phyloP scores from a whole-genome alignment of 1,140 invertebrate genomes.

The Monochamus saltuarius region DNA sequence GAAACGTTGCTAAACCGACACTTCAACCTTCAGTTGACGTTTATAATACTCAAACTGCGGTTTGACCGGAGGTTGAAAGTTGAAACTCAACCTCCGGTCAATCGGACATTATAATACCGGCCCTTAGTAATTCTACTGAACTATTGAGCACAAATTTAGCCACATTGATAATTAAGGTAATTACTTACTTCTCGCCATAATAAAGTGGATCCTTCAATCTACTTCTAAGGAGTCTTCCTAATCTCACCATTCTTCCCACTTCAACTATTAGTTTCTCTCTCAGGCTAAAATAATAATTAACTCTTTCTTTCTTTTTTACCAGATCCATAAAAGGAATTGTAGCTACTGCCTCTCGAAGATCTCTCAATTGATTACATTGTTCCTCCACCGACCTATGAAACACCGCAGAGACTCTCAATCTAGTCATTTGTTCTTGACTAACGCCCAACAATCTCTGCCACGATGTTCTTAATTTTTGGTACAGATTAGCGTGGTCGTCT shows the following conservation, averaged over 20 bases:
- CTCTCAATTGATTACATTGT: slow-evolving; percentile 61
- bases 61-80: too few relatives aligned
- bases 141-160: background rate
- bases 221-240: slow-evolving; percentile 68
- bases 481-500: slow-evolving; percentile 58
- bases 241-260: slow-evolving; percentile 70
- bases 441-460: slow-evolving; percentile 72
- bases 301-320: slow-evolving; percentile 41
- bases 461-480: slow-evolving; percentile 60
- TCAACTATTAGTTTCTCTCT: slow-evolving; percentile 71
- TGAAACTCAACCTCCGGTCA: too few relatives aligned
- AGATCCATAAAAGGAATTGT: slow-evolving; percentile 47
- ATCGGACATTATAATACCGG: too few relatives aligned
- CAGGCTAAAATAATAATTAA: slow-evolving; percentile 58
- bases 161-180: background rate
- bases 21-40: too few relatives aligned
- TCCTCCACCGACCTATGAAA: slow-evolving; percentile 75
- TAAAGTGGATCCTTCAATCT: slow-evolving; percentile 61
- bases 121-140: too few relatives aligned
- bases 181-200: slow-evolving; percentile 33
- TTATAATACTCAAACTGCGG: too few relatives aligned
- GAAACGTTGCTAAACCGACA: too few relatives aligned
- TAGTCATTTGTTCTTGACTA: slow-evolving; percentile 75
- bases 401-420: slow-evolving; percentile 72
- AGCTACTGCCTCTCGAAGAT: slow-evolving; percentile 58